phyloP scores from a whole-genome alignment of 2,113 vertebrate genomes.

The Synchiropus splendidus region DNA sequence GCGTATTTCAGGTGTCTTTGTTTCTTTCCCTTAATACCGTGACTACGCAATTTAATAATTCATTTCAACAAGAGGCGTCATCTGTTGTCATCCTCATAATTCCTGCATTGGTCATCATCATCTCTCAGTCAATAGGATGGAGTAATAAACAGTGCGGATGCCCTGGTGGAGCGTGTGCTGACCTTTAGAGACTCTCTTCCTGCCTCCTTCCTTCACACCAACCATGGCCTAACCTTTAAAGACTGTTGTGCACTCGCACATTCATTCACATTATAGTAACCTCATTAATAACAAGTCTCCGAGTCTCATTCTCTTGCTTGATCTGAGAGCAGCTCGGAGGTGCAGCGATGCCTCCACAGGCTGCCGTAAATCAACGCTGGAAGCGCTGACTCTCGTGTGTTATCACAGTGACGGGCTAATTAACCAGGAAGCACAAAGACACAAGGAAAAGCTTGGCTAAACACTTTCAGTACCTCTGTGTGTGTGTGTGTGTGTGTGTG shows the following conservation, averaged over 20 bases:
- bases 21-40: too few relatives aligned
- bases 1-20: too few relatives aligned
- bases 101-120: conserved; percentile 64
- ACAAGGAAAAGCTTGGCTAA: conserved; percentile 43
- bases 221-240: conserved; percentile 75
- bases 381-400: conserved; percentile 55
- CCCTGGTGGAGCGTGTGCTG: conserved; percentile 51
- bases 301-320: conserved; percentile 45
- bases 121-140: conserved; percentile 65
- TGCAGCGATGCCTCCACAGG: conserved; percentile 32
- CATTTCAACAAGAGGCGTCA: conserved; percentile 23
- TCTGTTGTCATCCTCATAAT: conserved; percentile 59
- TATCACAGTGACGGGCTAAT: conserved; percentile 64
- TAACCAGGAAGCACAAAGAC: conserved; percentile 61
- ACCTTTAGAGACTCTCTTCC: conserved; percentile 70
- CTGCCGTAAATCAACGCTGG: conserved; percentile 63
- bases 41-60: too few relatives aligned
- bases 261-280: conserved; percentile 72
- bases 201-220: conserved; percentile 41
- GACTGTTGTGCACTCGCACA: conserved; percentile 70
- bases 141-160: conserved; percentile 69
- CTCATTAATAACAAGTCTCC: conserved; percentile 71
- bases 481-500: not conserved
- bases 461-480: conserved; percentile 12
- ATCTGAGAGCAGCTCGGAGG: conserved; percentile 43